Evolutionary conservation across 2,113 vertebrate genomes (phyloP).

Genomic region (Glaucidium brasilianum): DNA sequence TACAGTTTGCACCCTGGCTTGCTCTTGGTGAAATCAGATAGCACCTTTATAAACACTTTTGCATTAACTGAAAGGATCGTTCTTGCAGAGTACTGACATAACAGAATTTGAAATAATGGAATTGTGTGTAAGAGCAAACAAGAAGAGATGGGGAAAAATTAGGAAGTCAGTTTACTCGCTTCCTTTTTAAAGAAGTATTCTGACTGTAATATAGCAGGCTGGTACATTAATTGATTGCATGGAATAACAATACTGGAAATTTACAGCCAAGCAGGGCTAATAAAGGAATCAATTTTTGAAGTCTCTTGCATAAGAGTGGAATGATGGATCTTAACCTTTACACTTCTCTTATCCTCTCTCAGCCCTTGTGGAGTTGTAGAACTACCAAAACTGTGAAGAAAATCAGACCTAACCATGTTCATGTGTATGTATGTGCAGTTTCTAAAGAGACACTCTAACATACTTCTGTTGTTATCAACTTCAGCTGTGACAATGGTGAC

Average conservation of each 20-base stretch:
- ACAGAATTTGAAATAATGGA: background rate
- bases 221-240: background rate
- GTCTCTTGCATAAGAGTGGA: background rate
- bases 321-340: background rate
- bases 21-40: background rate
- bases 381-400: background rate
- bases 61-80: background rate
- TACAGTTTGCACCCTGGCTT: background rate
- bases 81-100: background rate
- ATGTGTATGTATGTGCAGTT: background rate
- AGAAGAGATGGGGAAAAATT: background rate
- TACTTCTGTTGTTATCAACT: background rate
- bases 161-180: background rate
- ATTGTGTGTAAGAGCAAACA: background rate
- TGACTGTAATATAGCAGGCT: background rate
- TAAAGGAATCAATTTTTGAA: conserved; percentile 30
- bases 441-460: background rate
- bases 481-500: background rate
- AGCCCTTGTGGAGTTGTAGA: background rate
- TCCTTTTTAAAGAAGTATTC: background rate
- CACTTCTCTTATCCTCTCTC: background rate
- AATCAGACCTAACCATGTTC: background rate
- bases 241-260: background rate
- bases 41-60: background rate
- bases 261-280: background rate